Base-by-base conservation (phyloP, 2,113 vertebrate species). In the Paraplagusia blochii region DNA sequence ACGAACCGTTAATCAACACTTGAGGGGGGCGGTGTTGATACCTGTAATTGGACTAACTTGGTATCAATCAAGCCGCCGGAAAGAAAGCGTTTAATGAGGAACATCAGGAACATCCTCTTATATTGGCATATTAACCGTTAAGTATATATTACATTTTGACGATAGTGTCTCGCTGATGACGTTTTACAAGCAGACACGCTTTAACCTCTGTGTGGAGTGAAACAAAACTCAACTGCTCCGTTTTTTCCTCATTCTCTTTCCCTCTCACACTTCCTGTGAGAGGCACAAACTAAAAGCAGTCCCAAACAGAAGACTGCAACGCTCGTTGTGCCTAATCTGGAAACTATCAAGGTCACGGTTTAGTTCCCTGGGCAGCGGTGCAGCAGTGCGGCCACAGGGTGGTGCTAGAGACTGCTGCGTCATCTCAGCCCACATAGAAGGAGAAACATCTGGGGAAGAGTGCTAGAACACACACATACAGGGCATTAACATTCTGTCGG, bases 321-420 rank as follows among this genome's bases (percentile, higher is more conserved):
- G 65, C 77, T 72, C 60, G 72, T 76, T 73, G 76, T 54, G 65
- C 34, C 54, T 66, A 68, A 81, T 83, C 82, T 83, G 84, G 80
- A 85, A 86, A 68, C 70, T 69, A 83, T 86, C 80, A 85, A 29
- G 46, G 33, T 9, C 58, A 16, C 62, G 74, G 74, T 81, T 80
- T 76, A 34, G 73, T 71, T 69, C 13, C 44, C 60, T 69, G 71
- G 4, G 48, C 14, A 38, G 57, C 55, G 53, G 70, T 61, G 69
- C 63, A 69, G 69, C 55, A 60, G 55, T 51, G 52, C 53, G 63
- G 72, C 69, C 58, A 54, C 57, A n/a, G 55, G 71, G 65, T n/a
- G 47, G 62, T 55, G 69, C 67, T 46, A 74, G 69, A 67, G 57
- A 63, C 58, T 54, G 46, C 44, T 65, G 62, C 67, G 50, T 44